Evolutionary conservation across 2,113 vertebrate genomes (phyloP).

Genomic region (Myrmecobius fasciatus): DNA sequence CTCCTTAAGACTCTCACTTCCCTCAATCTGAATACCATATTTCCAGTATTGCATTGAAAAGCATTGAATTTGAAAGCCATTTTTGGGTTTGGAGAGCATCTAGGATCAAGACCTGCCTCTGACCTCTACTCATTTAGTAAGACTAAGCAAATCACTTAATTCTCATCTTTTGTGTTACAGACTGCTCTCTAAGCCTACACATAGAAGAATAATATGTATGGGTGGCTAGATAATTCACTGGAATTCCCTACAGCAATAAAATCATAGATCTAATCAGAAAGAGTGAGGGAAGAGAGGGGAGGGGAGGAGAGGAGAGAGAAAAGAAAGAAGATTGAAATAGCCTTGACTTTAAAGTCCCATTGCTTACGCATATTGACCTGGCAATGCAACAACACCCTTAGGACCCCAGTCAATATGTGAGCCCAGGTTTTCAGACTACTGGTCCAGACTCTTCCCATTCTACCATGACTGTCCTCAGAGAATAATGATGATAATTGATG

Average conservation of each 20-base stretch:
- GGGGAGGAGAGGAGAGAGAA: not conserved
- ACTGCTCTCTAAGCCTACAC: not conserved
- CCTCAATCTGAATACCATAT: not conserved
- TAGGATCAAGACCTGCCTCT: not conserved
- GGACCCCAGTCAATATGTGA: not conserved
- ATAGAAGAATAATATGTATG: not conserved
- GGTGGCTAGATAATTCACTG: not conserved
- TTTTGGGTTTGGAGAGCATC: not conserved
- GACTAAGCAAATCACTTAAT: not conserved
- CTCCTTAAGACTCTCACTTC: not conserved
- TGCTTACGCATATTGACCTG: not conserved
- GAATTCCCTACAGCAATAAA: not conserved
- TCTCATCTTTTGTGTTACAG: not conserved
- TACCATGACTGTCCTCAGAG: not conserved
- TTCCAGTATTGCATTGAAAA: not conserved
- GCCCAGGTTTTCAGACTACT: not conserved
- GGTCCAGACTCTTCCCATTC: not conserved
- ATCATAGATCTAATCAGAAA: not conserved
- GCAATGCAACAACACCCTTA: not conserved
- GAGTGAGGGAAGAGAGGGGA: too few relatives aligned
- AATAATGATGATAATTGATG: not conserved
- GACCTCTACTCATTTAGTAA: not conserved
- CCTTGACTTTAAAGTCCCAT: not conserved
- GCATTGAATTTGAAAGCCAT: not conserved
- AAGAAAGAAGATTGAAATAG: not conserved